Conservation (phyloP, 1,140 invertebrate species). For the Caerostris extrusa region DNA sequence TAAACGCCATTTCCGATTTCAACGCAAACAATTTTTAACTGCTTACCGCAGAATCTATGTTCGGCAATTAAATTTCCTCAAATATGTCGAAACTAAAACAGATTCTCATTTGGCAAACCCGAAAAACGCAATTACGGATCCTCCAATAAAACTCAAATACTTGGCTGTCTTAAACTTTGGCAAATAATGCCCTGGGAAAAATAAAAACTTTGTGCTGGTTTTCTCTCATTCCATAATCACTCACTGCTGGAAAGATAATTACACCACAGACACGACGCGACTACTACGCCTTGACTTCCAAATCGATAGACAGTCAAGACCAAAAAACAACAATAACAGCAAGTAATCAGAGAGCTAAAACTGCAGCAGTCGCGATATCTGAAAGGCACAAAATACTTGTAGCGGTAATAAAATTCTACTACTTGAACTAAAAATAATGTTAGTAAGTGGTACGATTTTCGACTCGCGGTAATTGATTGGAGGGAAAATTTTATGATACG, state of each 20-base stretch:
- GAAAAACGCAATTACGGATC: not conserved
- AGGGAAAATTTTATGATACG: conserved; percentile 50
- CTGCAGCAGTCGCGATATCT: too few species aligned
- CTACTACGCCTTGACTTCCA: too few species aligned
- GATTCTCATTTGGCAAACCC: not conserved
- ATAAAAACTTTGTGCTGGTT: not conserved
- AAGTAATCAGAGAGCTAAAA: not conserved
- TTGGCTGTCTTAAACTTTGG: not conserved
- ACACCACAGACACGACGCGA: not conserved
- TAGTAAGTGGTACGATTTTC: not conserved
- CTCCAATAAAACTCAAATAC: not conserved
- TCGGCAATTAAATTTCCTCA: not conserved
- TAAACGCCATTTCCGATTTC: not conserved
- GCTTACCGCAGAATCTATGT: not conserved
- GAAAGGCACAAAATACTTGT: not conserved
- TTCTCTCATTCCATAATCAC: not conserved
- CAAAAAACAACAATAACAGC: not conserved
- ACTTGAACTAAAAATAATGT: conserved; percentile 15
- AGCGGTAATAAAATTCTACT: not conserved
- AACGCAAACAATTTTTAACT: not conserved
- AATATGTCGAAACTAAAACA: not conserved
- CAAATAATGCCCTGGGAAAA: not conserved
- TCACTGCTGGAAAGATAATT: not conserved
- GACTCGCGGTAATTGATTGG: conserved; percentile 52
- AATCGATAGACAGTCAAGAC: not conserved